phyloP scores from a whole-genome alignment of 2,113 vertebrate species.

The Gallinago paraguaiae region DNA sequence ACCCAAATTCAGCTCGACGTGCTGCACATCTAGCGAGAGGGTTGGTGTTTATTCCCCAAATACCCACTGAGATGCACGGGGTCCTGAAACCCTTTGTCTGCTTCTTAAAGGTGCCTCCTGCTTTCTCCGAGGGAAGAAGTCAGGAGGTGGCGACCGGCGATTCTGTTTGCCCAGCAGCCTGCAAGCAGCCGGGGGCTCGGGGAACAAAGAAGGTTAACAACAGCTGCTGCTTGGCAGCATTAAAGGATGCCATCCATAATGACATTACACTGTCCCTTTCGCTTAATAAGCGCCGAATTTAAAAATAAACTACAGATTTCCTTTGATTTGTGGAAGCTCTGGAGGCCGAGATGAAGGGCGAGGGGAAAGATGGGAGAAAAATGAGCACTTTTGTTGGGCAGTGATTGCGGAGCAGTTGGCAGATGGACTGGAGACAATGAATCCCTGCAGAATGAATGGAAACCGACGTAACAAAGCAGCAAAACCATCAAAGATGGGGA shows the following conservation, averaged over 20 bases:
- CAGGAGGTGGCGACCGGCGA: neutral
- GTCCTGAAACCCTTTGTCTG: neutral
- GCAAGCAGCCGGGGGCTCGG: neutral
- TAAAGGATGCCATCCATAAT: conserved; percentile 20
- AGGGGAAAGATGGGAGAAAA: neutral
- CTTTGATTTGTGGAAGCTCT: conserved; percentile 29
- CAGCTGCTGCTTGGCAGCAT: neutral
- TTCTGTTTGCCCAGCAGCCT: neutral
- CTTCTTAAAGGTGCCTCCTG: neutral
- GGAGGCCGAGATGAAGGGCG: neutral
- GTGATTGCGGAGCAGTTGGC: neutral
- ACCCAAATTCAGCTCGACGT: neutral
- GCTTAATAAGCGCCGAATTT: conserved; percentile 10
- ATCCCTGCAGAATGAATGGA: neutral
- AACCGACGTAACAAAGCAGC: neutral
- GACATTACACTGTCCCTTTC: neutral
- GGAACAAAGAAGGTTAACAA: neutral
- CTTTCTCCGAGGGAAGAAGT: neutral
- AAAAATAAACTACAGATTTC: conserved; percentile 39
- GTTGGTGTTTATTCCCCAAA: neutral
- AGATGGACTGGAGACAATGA: conserved; percentile 3
- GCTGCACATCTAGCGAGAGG: neutral
- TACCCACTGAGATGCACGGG: accelerated
- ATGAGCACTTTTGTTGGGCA: neutral
- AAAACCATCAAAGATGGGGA: neutral